Base-by-base conservation (phyloP, 2,113 vertebrate species). In the Xyrauchen texanus region DNA sequence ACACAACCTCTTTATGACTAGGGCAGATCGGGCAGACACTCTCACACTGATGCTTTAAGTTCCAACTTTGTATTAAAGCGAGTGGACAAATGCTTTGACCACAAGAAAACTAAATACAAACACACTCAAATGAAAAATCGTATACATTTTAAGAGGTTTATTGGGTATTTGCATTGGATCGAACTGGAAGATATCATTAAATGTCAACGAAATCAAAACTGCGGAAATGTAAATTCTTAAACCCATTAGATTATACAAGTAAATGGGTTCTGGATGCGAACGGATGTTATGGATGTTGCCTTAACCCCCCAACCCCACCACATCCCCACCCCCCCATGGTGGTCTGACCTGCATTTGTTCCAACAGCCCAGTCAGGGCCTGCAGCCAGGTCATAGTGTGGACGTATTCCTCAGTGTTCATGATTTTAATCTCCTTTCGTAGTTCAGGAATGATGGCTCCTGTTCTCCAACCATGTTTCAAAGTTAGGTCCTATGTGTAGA, bases 381-480 rank as follows among this genome's bases (percentile, higher is more conserved):
- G 96, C 52, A 98, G 90, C 98, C 98, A 99, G 81, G 94, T 92
- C 93, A 97, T 94, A 75, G 95, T 95, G 83, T 96, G 95, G 74
- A 96, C 88, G 61, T 96, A 99, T 85, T 94, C 88, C 86, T 96
- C 92, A 0, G 95, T 97, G 92, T 99, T 99, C 97, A 99, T 99
- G 83, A 96, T 98, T 87, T 92, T 96, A 86, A 99, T 96, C 90
- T 99, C 97, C 0, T 97, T 95, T 60, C 96, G 90, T 44, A 99
- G 87, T 89, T 99, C 97, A 0, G 98, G 98, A 85, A 99, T 98
- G 87, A 99, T 99, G 0, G 97, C 98, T 0, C 98, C 98, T 0
- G 98, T 99, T 79, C 98, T 93, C 98, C 98, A 99, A 83, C 98
- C 98, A 0, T 99, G 98, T 90, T 96, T 99, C 87, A 99, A 92